phyloP scores from a whole-genome alignment of 2,888 invertebrate species.

The Dicranocentrus wangi region DNA sequence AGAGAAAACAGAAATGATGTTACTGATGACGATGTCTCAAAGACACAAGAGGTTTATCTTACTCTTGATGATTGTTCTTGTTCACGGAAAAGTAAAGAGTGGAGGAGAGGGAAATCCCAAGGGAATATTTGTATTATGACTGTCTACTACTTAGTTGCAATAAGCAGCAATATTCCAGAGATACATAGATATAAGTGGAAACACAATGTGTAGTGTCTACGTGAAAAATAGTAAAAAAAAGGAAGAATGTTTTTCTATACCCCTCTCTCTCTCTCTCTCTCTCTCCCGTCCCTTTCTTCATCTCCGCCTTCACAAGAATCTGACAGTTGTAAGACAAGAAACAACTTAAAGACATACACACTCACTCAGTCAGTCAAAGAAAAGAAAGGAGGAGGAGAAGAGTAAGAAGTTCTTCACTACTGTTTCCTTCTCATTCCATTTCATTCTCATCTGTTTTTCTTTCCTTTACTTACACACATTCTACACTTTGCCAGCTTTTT shows the following conservation, averaged over 20 bases:
- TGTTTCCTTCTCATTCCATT: slow-evolving; percentile 55
- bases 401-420: slow-evolving; percentile 39
- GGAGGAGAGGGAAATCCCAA: slow-evolving; percentile 18
- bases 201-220: background rate
- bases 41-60: slow-evolving; percentile 43
- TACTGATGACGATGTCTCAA: slow-evolving; percentile 41
- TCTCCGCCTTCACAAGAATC: slow-evolving; percentile 53
- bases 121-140: slow-evolving; percentile 38
- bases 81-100: slow-evolving; percentile 27
- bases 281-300: slow-evolving; percentile 38
- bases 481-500: background rate
- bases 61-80: slow-evolving; percentile 43
- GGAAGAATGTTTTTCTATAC: slow-evolving; percentile 11
- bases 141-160: slow-evolving; percentile 14
- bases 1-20: slow-evolving; percentile 38
- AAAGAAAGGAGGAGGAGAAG: slow-evolving; percentile 36
- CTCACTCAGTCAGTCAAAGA: slow-evolving; percentile 44
- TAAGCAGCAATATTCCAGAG: background rate
- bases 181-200: too few species aligned
- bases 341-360: slow-evolving; percentile 58
- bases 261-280: background rate
- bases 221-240: background rate
- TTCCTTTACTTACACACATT: slow-evolving; percentile 26
- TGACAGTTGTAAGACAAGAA: slow-evolving; percentile 59
- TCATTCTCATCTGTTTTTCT: slow-evolving; percentile 48